Conservation (phyloP, 1,140 invertebrate genomes). For the Lepidurus arcticus region DNA sequence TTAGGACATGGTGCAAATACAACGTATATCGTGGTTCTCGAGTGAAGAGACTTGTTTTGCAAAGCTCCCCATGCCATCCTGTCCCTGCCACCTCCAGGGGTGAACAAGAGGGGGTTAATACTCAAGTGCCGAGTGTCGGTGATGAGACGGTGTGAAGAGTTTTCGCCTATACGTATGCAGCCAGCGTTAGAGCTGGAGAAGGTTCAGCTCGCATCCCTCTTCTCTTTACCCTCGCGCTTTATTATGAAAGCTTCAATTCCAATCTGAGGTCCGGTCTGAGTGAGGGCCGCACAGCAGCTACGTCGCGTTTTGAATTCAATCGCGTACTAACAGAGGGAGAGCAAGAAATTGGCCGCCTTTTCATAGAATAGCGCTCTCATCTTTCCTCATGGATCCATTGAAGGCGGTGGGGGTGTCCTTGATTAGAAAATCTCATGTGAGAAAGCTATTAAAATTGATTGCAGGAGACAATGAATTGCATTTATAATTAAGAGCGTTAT, state of each 20-base stretch:
- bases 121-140: background rate
- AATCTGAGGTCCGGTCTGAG: slow-evolving; percentile 6
- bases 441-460: background rate
- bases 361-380: background rate
- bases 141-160: slow-evolving; percentile 12
- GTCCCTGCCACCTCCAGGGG: slow-evolving; percentile 6
- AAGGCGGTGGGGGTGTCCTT: background rate
- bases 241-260: background rate
- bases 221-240: background rate
- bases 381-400: background rate
- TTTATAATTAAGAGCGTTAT: slow-evolving; percentile 5
- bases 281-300: background rate
- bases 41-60: background rate
- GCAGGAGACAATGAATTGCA: background rate
- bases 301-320: background rate
- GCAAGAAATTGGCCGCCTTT: background rate
- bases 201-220: background rate
- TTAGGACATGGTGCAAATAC: background rate
- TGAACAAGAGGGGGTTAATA: background rate
- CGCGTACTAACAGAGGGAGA: background rate
- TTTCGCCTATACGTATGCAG: background rate
- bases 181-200: background rate
- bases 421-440: background rate
- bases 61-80: background rate
- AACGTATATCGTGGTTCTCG: background rate